Percentiles rank a stretch among this genome's conserved stretches.
These are phyloP conservation scores for Pseudocheirus occidentalis DNA, from an alignment of 2,797 vertebrate species.

Conservation along the genomic window DNA sequence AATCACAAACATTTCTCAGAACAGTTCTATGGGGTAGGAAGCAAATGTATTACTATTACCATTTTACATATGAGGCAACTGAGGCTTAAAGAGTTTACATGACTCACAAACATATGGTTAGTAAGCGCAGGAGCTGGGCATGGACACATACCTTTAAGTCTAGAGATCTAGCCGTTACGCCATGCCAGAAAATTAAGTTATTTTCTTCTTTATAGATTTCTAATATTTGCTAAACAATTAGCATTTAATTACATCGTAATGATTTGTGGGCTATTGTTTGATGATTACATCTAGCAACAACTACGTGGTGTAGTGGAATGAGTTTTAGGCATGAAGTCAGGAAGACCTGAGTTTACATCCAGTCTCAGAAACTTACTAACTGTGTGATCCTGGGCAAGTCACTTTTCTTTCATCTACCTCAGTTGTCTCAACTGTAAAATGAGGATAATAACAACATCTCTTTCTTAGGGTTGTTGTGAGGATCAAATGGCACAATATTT, in stretches of 20 bases:
- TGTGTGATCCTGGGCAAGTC: not conserved
- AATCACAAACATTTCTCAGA: not conserved
- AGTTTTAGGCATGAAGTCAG: not conserved
- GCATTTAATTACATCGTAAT: not conserved
- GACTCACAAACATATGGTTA: not conserved
- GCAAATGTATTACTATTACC: not conserved
- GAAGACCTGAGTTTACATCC: not conserved
- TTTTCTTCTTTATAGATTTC: not conserved
- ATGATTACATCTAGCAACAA: not conserved
- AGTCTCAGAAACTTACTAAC: not conserved
- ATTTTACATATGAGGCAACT: not conserved
- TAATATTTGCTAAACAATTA: not conserved
- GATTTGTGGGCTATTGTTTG: not conserved
- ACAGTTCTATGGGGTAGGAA: not conserved
- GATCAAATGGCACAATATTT: not conserved
- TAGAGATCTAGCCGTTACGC: not conserved
- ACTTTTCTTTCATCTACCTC: not conserved
- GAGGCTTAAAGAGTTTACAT: not conserved
- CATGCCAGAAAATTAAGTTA: not conserved
- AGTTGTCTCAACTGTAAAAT: not conserved
- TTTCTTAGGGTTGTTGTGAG: not conserved
- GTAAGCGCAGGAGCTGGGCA: not conserved
- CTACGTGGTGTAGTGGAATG: not conserved
- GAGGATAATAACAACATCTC: not conserved
- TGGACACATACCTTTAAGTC: not conserved